A percentile compares a stretch with the other conserved stretches of the same genome.
These are phyloP conservation scores for Aspidiotus destructor DNA, from an alignment of 2,888 invertebrate genomes.

Conservation along the genomic window DNA sequence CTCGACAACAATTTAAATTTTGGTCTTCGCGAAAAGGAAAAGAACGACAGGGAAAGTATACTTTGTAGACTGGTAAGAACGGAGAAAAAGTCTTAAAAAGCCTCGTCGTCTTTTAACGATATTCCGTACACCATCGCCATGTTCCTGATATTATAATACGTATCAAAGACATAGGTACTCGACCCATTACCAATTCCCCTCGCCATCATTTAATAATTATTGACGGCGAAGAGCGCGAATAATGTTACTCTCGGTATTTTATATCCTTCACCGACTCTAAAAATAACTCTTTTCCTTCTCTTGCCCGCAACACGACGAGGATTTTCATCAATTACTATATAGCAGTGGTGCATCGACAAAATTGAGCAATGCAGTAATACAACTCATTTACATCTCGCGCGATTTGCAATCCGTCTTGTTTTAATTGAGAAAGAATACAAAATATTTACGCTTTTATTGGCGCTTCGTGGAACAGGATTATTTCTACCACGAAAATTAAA, in stretches of 20 bases:
- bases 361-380: too few relatives aligned
- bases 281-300: neutral
- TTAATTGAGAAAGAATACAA: too few relatives aligned
- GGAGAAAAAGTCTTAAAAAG: neutral
- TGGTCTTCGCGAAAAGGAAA: neutral
- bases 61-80: conserved; percentile 6
- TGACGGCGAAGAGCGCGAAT: conserved; percentile 14
- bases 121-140: conserved; percentile 15
- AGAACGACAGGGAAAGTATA: neutral
- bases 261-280: conserved; percentile 3
- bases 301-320: conserved; percentile 3
- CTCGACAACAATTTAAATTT: conserved; percentile 24
- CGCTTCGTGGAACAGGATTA: too few relatives aligned
- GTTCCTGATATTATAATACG: conserved; percentile 23
- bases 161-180: conserved; percentile 1
- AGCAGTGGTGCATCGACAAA: too few relatives aligned
- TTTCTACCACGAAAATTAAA: too few relatives aligned
- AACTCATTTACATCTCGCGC: too few relatives aligned
- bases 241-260: conserved; percentile 10
- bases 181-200: neutral
- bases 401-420: too few relatives aligned
- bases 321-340: conserved; percentile 4
- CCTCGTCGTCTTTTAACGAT: conserved; percentile 12
- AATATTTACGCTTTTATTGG: too few relatives aligned
- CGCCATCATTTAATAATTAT: conserved; percentile 16